A percentile compares a stretch with the other conserved stretches of the same genome.
phyloP scores from a whole-genome alignment of 2,113 vertebrate species.

The Uropsilus gracilis region DNA sequence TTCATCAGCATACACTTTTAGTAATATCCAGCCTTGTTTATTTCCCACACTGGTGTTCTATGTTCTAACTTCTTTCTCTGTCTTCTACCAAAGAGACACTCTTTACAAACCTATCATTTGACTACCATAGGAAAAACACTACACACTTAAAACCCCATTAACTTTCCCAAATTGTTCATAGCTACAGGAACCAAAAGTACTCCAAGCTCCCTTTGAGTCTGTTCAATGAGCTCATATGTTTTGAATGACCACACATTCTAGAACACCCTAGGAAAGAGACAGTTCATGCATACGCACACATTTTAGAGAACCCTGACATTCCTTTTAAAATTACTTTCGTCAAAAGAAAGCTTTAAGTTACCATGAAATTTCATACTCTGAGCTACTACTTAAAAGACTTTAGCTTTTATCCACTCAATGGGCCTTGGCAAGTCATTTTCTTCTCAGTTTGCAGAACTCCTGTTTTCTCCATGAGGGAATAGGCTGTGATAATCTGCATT shows the following conservation, averaged over 20 bases:
- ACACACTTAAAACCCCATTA: constrained; percentile 29
- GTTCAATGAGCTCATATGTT: neutral
- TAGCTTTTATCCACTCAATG: neutral
- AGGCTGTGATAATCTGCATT: neutral
- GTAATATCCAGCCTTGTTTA: neutral
- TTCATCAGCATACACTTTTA: neutral
- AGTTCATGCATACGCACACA: neutral
- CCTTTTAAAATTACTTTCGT: constrained; percentile 46
- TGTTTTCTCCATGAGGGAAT: neutral
- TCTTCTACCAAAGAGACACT: neutral
- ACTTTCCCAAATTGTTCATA: neutral
- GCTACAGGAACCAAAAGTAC: neutral
- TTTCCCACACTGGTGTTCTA: neutral
- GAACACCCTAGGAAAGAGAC: constrained; percentile 24
- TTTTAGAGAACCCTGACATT: neutral
- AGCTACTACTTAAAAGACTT: neutral
- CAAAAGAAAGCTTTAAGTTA: constrained; percentile 10
- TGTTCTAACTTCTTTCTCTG: constrained; percentile 29
- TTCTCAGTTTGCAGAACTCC: neutral
- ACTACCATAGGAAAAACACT: constrained; percentile 11
- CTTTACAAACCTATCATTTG: neutral
- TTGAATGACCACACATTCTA: neutral
- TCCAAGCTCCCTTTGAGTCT: constrained; percentile 19
- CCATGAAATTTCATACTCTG: neutral
- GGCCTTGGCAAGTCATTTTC: constrained; percentile 3